These are phyloP conservation scores for Gephyroberyx darwinii DNA, from an alignment of 2,797 vertebrate genomes.

Conservation along the genomic window DNA sequence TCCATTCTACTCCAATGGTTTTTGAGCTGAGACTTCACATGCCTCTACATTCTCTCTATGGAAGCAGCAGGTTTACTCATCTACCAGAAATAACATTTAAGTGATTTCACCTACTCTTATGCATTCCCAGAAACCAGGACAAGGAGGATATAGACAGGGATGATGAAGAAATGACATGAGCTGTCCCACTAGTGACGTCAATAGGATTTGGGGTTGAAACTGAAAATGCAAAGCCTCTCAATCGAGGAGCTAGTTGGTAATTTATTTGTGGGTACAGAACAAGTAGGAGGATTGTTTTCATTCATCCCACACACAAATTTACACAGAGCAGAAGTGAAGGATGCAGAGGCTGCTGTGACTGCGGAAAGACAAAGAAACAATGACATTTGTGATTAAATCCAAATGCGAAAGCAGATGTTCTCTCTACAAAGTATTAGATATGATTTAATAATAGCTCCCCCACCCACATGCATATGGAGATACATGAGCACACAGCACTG, in stretches of 20 bases:
- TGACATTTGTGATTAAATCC: slow-evolving; percentile 40
- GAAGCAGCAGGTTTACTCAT: slow-evolving; percentile 32
- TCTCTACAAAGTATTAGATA: slow-evolving; percentile 51
- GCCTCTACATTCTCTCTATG: neutral
- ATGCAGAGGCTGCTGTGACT: slow-evolving; percentile 24
- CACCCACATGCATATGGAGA: slow-evolving; percentile 60
- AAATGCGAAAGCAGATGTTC: slow-evolving; percentile 44
- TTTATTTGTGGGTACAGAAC: slow-evolving; percentile 26
- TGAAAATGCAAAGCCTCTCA: slow-evolving; percentile 19
- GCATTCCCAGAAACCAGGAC: neutral
- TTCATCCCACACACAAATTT: slow-evolving; percentile 39
- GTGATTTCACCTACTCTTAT: neutral
- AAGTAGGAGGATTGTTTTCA: slow-evolving; percentile 18
- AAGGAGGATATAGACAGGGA: neutral
- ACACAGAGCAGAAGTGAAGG: slow-evolving; percentile 1
- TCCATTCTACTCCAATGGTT: neutral
- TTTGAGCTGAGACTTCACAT: slow-evolving; percentile 6
- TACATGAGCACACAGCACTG: slow-evolving; percentile 54
- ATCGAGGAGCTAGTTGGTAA: slow-evolving; percentile 14
- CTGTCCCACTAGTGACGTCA: slow-evolving; percentile 16
- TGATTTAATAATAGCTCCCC: slow-evolving; percentile 62
- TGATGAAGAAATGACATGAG: neutral
- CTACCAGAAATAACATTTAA: neutral
- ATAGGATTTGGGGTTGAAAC: slow-evolving; percentile 15
- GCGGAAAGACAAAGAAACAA: neutral